Percentiles rank a stretch among this genome's conserved stretches.
Evolutionary conservation across 1,140 invertebrate genomes (phyloP).

Genomic region (Euborellia annulipes): DNA sequence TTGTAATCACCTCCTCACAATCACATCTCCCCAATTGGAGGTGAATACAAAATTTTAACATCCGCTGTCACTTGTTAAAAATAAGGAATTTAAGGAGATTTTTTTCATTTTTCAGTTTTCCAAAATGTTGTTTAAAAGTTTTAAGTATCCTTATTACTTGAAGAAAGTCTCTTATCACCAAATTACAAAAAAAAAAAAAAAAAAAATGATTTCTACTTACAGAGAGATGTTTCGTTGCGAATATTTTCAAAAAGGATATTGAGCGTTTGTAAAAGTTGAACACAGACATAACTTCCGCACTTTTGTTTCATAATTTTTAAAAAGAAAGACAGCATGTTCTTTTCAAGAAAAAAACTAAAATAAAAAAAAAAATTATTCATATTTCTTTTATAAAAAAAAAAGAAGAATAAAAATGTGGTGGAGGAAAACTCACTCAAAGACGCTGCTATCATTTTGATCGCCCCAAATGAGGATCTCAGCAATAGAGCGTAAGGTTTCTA

Average conservation of each 20-base stretch:
- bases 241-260: constrained; percentile 99
- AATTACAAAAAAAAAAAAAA: neutral
- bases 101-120: no score
- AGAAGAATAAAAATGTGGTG: constrained; percentile 2
- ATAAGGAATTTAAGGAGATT: no score
- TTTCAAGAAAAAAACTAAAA: constrained; percentile 93
- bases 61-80: no score
- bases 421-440: constrained; percentile 84
- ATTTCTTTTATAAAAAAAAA: constrained; percentile 13
- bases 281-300: constrained; percentile 92
- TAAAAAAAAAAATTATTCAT: constrained; percentile 15
- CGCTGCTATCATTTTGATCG: constrained; percentile 97
- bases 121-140: neutral
- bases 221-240: constrained; percentile 92
- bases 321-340: constrained; percentile 98
- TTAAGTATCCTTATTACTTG: constrained; percentile 1
- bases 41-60: no score
- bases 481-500: constrained; percentile 91
- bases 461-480: constrained; percentile 99
- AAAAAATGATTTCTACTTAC: no score
- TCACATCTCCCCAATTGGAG: no score
- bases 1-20: no score
- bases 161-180: constrained; percentile 4
- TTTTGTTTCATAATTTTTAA: constrained; percentile 94
- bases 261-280: constrained; percentile 92